phyloP scores from a whole-genome alignment of 2,888 invertebrate species.

The Sinotaia quadrata region DNA sequence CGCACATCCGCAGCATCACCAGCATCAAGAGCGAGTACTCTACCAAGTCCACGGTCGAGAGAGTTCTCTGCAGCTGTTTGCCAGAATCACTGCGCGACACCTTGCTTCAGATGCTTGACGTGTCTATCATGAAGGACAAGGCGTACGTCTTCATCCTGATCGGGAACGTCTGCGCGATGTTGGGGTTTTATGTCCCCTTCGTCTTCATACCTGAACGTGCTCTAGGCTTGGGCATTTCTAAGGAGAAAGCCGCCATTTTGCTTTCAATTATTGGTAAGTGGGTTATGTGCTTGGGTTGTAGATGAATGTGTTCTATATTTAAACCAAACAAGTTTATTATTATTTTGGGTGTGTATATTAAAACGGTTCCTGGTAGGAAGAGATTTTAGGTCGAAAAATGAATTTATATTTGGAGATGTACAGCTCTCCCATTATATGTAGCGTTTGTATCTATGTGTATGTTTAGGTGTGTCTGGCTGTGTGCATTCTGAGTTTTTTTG shows the following conservation, averaged over 20 bases:
- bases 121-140: slow-evolving; percentile 86
- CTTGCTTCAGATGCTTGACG: slow-evolving; percentile 90
- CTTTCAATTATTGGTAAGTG: slow-evolving; percentile 72
- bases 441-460: too few species aligned
- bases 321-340: too few species aligned
- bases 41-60: not conserved
- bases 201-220: slow-evolving; percentile 64
- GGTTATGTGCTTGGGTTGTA: not conserved
- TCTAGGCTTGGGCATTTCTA: slow-evolving; percentile 55
- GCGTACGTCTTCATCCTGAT: slow-evolving; percentile 93
- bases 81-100: slow-evolving; percentile 71
- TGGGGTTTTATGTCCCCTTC: slow-evolving; percentile 69
- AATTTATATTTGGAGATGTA: too few species aligned
- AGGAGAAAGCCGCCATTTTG: slow-evolving; percentile 74
- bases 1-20: slow-evolving; percentile 90
- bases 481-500: too few species aligned
- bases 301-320: not conserved
- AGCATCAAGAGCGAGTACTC: slow-evolving; percentile 79
- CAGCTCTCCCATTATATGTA: too few species aligned
- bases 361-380: too few species aligned
- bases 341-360: too few species aligned
- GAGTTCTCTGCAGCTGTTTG: slow-evolving; percentile 51
- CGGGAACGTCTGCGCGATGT: slow-evolving; percentile 79
- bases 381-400: too few species aligned
- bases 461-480: too few species aligned